Percentiles rank a stretch among this genome's conserved stretches.
These are phyloP conservation scores for Centropus bengalensis DNA, from an alignment of 2,113 vertebrate species.

Conservation along the genomic window DNA sequence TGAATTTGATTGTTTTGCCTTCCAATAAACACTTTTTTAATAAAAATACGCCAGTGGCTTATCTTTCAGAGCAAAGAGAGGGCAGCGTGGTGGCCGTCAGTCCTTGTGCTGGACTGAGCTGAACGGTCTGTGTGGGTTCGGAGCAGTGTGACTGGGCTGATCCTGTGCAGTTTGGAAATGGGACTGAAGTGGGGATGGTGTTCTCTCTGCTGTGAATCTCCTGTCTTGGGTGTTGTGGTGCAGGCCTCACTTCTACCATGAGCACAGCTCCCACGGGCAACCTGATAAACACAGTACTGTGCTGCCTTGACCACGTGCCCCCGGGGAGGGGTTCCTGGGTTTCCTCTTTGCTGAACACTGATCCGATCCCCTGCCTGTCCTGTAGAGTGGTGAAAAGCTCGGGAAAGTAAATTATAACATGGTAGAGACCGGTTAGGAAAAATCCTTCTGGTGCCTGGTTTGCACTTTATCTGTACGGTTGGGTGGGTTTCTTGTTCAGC, in stretches of 20 bases:
- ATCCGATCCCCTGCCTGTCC: accelerated
- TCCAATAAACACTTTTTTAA: slow-evolving; percentile 76
- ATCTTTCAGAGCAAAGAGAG: not conserved
- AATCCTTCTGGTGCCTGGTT: not conserved
- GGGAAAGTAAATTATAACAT: not conserved
- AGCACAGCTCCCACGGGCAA: too few species aligned
- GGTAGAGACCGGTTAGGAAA: not conserved
- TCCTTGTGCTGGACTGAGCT: not conserved
- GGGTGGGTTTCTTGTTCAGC: not conserved
- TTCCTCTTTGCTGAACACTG: not conserved
- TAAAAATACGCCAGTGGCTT: not conserved
- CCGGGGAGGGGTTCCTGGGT: too few species aligned
- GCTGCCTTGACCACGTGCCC: accelerated
- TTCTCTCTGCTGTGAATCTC: not conserved
- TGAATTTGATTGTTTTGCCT: slow-evolving; percentile 78
- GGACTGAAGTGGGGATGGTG: accelerated
- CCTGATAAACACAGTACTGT: accelerated
- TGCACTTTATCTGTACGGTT: not conserved
- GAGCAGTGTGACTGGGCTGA: not conserved
- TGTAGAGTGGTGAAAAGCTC: not conserved
- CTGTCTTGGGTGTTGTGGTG: not conserved
- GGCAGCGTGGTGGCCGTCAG: not conserved
- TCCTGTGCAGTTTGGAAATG: not conserved
- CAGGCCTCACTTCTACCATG: accelerated
- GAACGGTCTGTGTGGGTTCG: not conserved